These are phyloP conservation scores for Sebastes schlegelii DNA, from an alignment of 2,113 vertebrate species.

Conservation along the genomic window DNA sequence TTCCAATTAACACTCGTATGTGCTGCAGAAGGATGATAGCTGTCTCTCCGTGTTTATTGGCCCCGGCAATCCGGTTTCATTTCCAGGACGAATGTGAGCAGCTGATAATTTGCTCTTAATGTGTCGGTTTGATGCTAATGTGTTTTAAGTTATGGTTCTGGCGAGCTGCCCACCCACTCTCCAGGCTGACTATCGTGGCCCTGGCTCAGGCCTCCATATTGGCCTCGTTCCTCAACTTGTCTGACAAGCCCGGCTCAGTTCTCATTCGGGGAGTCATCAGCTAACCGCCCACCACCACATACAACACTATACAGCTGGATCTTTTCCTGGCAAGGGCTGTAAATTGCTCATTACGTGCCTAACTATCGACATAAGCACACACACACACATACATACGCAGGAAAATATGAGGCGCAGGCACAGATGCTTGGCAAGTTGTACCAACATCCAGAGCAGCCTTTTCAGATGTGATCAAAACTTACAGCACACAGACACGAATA, in stretches of 20 bases:
- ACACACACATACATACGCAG: background rate
- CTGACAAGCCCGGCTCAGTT: constrained; percentile 69
- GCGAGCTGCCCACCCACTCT: constrained; percentile 69
- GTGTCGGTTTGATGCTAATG: constrained; percentile 75
- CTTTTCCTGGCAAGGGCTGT: constrained; percentile 46
- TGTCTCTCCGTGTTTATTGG: constrained; percentile 64
- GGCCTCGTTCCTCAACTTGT: constrained; percentile 69
- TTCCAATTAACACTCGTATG: constrained; percentile 49
- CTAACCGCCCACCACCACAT: constrained; percentile 50
- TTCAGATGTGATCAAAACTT: constrained; percentile 48
- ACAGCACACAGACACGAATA: background rate
- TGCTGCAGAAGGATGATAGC: constrained; percentile 55
- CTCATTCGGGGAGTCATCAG: constrained; percentile 64
- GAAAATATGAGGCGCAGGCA: constrained; percentile 1
- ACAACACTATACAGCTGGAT: constrained; percentile 53
- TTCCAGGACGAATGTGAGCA: constrained; percentile 60
- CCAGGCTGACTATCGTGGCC: constrained; percentile 57
- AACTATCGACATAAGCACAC: constrained; percentile 40
- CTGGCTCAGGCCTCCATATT: constrained; percentile 60
- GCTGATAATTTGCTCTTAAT: constrained; percentile 80
- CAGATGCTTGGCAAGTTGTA: constrained; percentile 42
- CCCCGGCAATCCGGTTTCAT: constrained; percentile 66
- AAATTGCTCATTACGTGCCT: constrained; percentile 60
- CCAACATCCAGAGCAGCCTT: constrained; percentile 19
- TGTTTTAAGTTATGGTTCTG: constrained; percentile 77